Conservation (phyloP, 2,113 vertebrate species). For the Opisthocomus hoazin region DNA sequence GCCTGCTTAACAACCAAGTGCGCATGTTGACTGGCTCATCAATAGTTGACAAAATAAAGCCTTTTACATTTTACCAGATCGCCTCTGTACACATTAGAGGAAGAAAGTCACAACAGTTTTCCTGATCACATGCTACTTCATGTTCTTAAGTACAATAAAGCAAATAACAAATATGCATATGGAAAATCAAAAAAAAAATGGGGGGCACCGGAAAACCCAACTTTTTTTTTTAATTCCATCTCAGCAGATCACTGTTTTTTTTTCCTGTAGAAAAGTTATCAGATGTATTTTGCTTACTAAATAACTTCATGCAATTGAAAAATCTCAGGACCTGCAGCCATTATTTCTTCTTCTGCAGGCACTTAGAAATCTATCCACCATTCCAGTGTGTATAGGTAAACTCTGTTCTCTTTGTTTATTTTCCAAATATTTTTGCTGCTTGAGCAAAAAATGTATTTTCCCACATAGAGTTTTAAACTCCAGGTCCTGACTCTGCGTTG, state of each 20-base stretch:
- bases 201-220: not conserved
- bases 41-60: not conserved
- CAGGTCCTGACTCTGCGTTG: not conserved
- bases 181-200: not conserved
- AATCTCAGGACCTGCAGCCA: not conserved
- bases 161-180: not conserved
- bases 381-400: not conserved
- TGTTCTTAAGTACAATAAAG: not conserved
- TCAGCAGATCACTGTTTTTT: not conserved
- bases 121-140: not conserved
- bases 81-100: not conserved
- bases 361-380: not conserved
- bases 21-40: rapidly evolving
- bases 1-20: not conserved
- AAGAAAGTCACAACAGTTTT: not conserved
- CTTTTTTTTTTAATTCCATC: not conserved
- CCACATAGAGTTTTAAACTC: not conserved
- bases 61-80: not conserved
- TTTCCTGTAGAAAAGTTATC: not conserved
- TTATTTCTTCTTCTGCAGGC: not conserved
- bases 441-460: not conserved
- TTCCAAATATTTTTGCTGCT: not conserved
- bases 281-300: not conserved
- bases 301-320: not conserved
- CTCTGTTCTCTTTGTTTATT: not conserved